Evolutionary conservation across 2,888 invertebrate genomes (phyloP).

Genomic region (Polylopha cassiicola): DNA sequence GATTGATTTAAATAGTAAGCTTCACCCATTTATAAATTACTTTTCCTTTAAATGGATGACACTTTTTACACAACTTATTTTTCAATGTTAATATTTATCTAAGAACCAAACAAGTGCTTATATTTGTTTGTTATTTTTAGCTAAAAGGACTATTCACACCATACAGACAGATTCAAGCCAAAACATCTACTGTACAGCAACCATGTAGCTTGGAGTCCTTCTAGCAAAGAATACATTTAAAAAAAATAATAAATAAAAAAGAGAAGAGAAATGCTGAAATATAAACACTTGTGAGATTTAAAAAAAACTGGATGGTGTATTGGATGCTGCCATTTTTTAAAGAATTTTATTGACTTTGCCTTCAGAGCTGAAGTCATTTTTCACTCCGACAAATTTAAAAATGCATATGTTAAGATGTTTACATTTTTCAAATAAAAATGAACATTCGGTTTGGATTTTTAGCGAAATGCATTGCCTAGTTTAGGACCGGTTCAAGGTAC

Average conservation of each 20-base stretch:
- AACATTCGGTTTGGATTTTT: too few species aligned
- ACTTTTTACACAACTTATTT: slow-evolving; percentile 68
- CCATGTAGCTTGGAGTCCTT: slow-evolving; percentile 52
- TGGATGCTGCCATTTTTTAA: slow-evolving; percentile 35
- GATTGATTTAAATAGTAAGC: slow-evolving; percentile 14
- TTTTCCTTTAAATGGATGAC: slow-evolving; percentile 35
- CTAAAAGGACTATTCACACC: slow-evolving; percentile 41
- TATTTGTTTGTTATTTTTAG: slow-evolving; percentile 33
- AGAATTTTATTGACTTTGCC: too few species aligned
- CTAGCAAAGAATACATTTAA: slow-evolving; percentile 28
- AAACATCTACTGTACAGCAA: slow-evolving; percentile 70
- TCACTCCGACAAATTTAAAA: too few species aligned
- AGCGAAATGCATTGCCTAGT: too few species aligned
- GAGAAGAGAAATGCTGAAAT: slow-evolving; percentile 25
- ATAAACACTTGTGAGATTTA: slow-evolving; percentile 40
- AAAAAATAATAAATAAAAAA: slow-evolving; percentile 1
- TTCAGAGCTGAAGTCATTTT: too few species aligned
- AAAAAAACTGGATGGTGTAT: slow-evolving; percentile 38
- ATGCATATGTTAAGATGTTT: too few species aligned
- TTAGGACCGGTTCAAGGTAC: too few species aligned
- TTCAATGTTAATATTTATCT: slow-evolving; percentile 61
- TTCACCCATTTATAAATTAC: slow-evolving; percentile 17
- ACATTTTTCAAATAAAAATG: too few species aligned
- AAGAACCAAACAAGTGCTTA: slow-evolving; percentile 40
- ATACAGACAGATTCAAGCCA: slow-evolving; percentile 60